These are phyloP conservation scores for Pavo muticus DNA, from an alignment of 2,113 vertebrate species.

Conservation along the genomic window DNA sequence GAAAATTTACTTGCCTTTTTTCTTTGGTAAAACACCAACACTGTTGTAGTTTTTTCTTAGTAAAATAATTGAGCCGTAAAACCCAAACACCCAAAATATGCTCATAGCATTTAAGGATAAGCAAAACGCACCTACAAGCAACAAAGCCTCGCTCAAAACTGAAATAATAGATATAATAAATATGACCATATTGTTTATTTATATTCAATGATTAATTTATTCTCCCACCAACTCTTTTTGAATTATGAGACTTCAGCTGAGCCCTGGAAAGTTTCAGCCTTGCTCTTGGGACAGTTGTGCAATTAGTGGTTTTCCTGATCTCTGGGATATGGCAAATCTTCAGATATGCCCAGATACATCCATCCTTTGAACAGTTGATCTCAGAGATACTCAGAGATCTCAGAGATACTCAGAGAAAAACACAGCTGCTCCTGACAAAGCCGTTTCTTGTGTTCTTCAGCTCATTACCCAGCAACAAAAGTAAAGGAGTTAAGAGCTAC, in stretches of 20 bases:
- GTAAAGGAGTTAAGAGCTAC: background rate
- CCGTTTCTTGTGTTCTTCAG: background rate
- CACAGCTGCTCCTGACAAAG: background rate
- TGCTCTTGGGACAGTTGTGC: no score
- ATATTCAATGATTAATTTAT: background rate
- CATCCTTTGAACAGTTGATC: background rate
- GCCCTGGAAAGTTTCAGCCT: background rate
- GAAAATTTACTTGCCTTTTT: conserved; percentile 59
- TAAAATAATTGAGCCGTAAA: conserved; percentile 54
- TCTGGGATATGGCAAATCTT: background rate
- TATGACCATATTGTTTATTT: accelerated
- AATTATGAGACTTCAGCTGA: background rate
- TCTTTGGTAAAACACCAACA: conserved; percentile 18
- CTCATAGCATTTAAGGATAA: background rate
- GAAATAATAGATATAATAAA: background rate
- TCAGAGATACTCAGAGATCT: background rate
- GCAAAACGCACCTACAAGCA: conserved; percentile 1
- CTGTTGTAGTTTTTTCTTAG: conserved; percentile 3
- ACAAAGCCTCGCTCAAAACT: background rate
- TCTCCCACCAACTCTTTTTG: background rate
- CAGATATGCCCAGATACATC: no score
- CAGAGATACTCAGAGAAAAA: background rate
- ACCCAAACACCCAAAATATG: background rate
- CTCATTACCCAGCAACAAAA: background rate
- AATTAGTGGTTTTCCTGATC: background rate